A percentile compares a stretch with the other conserved stretches of the same genome.
These are phyloP conservation scores for Poeciliopsis retropinna DNA, from an alignment of 2,113 vertebrate genomes.

Conservation along the genomic window DNA sequence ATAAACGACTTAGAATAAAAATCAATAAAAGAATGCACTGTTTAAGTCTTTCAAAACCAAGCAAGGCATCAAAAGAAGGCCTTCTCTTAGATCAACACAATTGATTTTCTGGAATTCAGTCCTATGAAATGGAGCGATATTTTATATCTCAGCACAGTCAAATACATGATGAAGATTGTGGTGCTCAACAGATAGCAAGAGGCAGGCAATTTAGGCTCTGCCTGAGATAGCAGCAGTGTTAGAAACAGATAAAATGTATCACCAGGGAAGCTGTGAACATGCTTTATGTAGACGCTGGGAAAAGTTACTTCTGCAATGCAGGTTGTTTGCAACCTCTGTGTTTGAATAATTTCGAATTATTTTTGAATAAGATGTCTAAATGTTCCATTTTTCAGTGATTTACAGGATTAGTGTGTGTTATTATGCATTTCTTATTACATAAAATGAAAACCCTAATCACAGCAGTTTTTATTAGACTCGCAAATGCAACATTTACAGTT, in stretches of 20 bases:
- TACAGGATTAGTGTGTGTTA: not conserved
- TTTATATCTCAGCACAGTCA: slow-evolving; percentile 4
- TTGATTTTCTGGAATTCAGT: slow-evolving; percentile 25
- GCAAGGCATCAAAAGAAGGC: slow-evolving; percentile 27
- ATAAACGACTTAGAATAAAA: not conserved
- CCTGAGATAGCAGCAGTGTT: slow-evolving; percentile 22
- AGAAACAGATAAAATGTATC: slow-evolving; percentile 53
- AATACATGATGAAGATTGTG: slow-evolving; percentile 49
- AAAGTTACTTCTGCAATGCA: slow-evolving; percentile 44
- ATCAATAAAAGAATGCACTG: not conserved
- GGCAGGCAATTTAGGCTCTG: slow-evolving; percentile 52
- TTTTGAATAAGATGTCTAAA: slow-evolving; percentile 9
- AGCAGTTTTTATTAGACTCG: not conserved
- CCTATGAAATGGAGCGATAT: slow-evolving; percentile 17
- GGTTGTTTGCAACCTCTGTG: slow-evolving; percentile 32
- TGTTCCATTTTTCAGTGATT: slow-evolving; percentile 12
- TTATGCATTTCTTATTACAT: no score
- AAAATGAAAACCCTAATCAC: not conserved
- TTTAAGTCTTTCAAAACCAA: slow-evolving; percentile 6
- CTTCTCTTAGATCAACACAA: slow-evolving; percentile 12
- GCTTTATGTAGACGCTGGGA: slow-evolving; percentile 18
- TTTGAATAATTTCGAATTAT: slow-evolving; percentile 37
- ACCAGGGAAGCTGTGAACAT: slow-evolving; percentile 29
- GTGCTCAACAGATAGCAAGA: slow-evolving; percentile 37
- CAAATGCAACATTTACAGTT: not conserved